A percentile compares a stretch with the other conserved stretches of the same genome.
phyloP scores from a whole-genome alignment of 2,797 vertebrate genomes.

The Lateolabrax maculatus region DNA sequence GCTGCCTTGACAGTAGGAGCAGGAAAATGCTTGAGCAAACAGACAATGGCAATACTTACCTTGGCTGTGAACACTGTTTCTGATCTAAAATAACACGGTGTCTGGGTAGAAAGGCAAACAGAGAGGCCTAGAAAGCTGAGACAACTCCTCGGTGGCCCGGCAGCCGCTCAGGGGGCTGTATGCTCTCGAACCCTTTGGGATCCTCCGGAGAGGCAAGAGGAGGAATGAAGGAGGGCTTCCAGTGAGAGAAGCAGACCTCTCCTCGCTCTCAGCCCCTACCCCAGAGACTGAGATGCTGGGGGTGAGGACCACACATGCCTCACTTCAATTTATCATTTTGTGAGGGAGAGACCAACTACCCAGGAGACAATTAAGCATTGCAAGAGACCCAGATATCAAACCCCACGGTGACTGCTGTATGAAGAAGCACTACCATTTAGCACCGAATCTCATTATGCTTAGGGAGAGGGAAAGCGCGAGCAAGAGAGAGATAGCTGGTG shows the following conservation, averaged over 20 bases:
- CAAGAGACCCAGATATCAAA: constrained; percentile 87
- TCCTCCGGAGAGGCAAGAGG: constrained; percentile 62
- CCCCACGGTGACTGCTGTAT: constrained; percentile 76
- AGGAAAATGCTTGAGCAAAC: constrained; percentile 68
- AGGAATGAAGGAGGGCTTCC: constrained; percentile 76
- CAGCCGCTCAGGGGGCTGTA: constrained; percentile 68
- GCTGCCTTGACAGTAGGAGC: constrained; percentile 54
- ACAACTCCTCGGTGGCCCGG: constrained; percentile 69
- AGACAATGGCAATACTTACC: constrained; percentile 71
- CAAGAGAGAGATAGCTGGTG: constrained; percentile 72
- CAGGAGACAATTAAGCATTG: constrained; percentile 86
- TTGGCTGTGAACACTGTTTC: constrained; percentile 54
- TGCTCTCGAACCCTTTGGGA: constrained; percentile 75
- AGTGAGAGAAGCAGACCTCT: constrained; percentile 75
- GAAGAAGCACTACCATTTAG: constrained; percentile 83
- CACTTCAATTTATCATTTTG: constrained; percentile 86
- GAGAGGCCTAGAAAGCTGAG: constrained; percentile 74
- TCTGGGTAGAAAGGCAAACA: constrained; percentile 72
- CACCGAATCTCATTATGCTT: constrained; percentile 82
- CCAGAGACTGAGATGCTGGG: constrained; percentile 78
- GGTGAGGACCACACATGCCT: constrained; percentile 85
- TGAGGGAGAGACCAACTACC: constrained; percentile 79
- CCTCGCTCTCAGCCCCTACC: constrained; percentile 75
- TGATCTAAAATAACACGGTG: constrained; percentile 66
- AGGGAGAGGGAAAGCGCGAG: constrained; percentile 55